phyloP scores from a whole-genome alignment of 2,888 invertebrate genomes.

The Tachina grossa region DNA sequence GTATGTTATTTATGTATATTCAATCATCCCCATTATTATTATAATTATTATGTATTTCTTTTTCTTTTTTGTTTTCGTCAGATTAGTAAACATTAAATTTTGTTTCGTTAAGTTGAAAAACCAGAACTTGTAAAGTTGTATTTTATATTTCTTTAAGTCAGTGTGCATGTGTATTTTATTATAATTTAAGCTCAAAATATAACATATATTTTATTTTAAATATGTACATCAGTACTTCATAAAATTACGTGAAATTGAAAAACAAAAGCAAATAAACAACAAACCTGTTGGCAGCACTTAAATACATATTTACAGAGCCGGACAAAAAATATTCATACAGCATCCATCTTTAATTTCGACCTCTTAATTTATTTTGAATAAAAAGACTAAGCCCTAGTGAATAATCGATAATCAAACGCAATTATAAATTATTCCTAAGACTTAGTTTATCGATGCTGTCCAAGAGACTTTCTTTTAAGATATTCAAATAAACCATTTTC shows the following conservation, averaged over 20 bases:
- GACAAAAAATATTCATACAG: too few relatives aligned
- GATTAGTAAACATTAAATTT: constrained; percentile 27
- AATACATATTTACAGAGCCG: too few relatives aligned
- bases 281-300: too few relatives aligned
- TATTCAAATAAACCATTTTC: too few relatives aligned
- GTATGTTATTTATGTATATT: constrained; percentile 60
- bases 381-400: too few relatives aligned
- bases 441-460: too few relatives aligned
- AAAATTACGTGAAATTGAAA: background rate
- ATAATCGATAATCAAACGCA: too few relatives aligned
- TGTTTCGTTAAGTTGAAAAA: background rate
- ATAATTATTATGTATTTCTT: background rate
- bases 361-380: too few relatives aligned
- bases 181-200: background rate
- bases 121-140: constrained; percentile 13
- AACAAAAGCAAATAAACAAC: too few relatives aligned
- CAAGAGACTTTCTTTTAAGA: too few relatives aligned
- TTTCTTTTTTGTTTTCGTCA: constrained; percentile 26
- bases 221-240: background rate
- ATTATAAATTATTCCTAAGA: too few relatives aligned
- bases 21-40: background rate
- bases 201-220: background rate
- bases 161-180: constrained; percentile 25
- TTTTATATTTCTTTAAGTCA: constrained; percentile 6
- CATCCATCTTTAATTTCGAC: too few relatives aligned